These are phyloP conservation scores for Myodes glareolus DNA, from an alignment of 2,113 vertebrate species.

Conservation along the genomic window DNA sequence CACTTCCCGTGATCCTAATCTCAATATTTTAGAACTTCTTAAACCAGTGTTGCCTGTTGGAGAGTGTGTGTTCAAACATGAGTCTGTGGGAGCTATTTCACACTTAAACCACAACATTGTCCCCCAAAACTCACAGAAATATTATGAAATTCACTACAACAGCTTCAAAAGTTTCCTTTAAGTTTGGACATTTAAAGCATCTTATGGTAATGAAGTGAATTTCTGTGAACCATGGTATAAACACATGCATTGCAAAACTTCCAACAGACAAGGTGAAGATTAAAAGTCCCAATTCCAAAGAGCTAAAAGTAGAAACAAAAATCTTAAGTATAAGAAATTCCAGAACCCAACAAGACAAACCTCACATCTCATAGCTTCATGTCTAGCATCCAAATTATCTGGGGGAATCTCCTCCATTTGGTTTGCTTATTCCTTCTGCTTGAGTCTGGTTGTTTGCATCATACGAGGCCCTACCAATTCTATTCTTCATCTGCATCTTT, in stretches of 20 bases:
- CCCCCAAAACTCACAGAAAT: too few species aligned
- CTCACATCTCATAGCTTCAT: too few species aligned
- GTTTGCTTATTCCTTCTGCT: neutral
- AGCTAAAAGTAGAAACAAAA: neutral
- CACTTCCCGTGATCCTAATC: neutral
- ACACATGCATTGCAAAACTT: neutral
- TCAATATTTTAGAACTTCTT: neutral
- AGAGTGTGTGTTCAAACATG: neutral
- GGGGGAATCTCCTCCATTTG: neutral
- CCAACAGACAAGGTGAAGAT: neutral
- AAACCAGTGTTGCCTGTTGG: neutral
- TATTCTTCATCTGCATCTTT: neutral
- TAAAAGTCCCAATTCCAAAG: neutral
- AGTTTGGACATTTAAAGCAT: neutral
- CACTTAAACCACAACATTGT: neutral
- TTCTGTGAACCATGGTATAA: neutral
- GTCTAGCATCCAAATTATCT: neutral
- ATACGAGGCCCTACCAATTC: neutral
- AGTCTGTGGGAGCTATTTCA: neutral
- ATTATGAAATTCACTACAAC: neutral
- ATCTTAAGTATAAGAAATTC: neutral
- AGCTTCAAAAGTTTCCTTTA: neutral
- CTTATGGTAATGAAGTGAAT: neutral
- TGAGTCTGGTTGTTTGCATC: neutral
- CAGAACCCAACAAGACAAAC: neutral